Evolutionary conservation across 2,888 invertebrate species (phyloP), one percentile per base, ranked within the genome.

Genomic region (Trichopoda pennipes): DNA sequence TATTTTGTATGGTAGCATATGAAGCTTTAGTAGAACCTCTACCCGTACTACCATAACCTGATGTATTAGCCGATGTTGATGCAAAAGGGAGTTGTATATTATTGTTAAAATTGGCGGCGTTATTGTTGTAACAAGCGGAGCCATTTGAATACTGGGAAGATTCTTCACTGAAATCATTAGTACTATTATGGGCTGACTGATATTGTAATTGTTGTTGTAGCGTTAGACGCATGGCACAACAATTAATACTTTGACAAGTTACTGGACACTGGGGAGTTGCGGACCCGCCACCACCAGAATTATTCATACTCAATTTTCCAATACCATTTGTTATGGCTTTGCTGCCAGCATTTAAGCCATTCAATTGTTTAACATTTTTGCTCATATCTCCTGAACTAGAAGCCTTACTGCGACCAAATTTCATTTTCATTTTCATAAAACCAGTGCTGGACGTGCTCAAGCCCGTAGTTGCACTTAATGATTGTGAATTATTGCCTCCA

Each of bases 221-320:
- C 38, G 82, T 76, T 78, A 89, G 61, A 14, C 92, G 92, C 84
- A 94, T 92, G 55, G 93, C 93, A 85, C 94, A 94, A 86, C 94
- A 94, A 84, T 93, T 93, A 53, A 92, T 87, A 85, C 93, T 92
- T 80, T 92, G 92, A 86, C 94, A 94, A 68, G 92, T 91, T 9
- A 89, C 87, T 9, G 82, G 61, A 35, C 72, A 82, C n/a, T 75
- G 80, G 16, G 80, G 47, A 12, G 72, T 44, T 16, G 64, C 16
- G n/a, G 75, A 21, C 2, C 32, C 66, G 7, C 44, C 47, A 49
- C 44, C 42, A 23, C 44, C 44, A 19, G 74, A 47, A 21, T 56
- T 79, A 63, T 88, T 91, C 86, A 91, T 88, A 79, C 87, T 89
- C 21, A 90, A 85, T 84, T 91, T 91, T n/a, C 90, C 89, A 66